Evolutionary conservation across 2,888 invertebrate genomes (phyloP), one percentile per base, ranked within the genome.

Genomic region (Lasioglossum zephyrum): DNA sequence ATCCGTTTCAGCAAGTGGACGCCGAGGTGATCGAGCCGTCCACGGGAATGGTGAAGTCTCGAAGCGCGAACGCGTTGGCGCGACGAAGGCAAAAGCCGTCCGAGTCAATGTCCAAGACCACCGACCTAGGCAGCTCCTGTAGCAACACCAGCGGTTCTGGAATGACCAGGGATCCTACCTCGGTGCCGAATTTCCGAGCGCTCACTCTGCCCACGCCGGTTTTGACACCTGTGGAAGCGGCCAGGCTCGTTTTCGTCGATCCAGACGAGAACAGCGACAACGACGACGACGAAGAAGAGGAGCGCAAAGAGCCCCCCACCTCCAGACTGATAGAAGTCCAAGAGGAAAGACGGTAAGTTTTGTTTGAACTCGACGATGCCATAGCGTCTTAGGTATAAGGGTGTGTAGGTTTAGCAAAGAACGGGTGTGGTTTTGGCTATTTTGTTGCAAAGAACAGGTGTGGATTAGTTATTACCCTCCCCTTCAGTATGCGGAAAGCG

Each of bases 131-230:
- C 84, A 91, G 93, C n/a, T 95, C 95, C 31, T 82, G 60, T 47
- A 36, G 36, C 26, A 84, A 77, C 73, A n/a, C 60, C 26, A 66
- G 63, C 66, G 73, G 79, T 84, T 73, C 92, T 86, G 86, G 92
- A 85, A 95, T 97, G 94, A 95, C 97, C 0, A 96, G 97, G 77
- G 97, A 97, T 91, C 97, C 97, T 1, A 96, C 97, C 74, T 97
- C 97, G 5, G 97, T 97, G 91, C 97, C 97, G 89, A 97, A 97
- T 94, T 97, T 97, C 93, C 96, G 96, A 6, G 96, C 96, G 81
- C 95, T 97, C 90, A 96, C 96, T 5, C 95, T 97, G 63, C 96
- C 97, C 53, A 96, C 97, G 4, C 97, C 97, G 13, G 96, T 96
- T 36, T 95, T 97, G 74, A 97, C 97, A 0, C 97, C 97, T 0